Evolutionary conservation across 2,888 invertebrate species (phyloP).

Genomic region (Suillia variegata): DNA sequence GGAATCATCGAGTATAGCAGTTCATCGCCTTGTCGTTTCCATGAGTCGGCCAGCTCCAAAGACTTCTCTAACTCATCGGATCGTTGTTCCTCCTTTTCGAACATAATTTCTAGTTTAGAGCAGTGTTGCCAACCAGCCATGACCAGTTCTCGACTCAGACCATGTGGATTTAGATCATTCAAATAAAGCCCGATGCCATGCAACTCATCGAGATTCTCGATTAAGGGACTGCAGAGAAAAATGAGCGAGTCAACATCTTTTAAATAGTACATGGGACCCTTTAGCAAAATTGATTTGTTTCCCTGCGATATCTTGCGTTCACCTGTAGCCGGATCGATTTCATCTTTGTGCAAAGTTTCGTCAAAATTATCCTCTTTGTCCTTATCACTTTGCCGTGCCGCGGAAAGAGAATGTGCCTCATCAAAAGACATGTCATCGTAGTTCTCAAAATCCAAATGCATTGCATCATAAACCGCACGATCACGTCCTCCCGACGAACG

Average conservation of each 20-base stretch:
- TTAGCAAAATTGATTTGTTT: slow-evolving; percentile 71
- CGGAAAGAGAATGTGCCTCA: slow-evolving; percentile 40
- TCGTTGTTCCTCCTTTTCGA: slow-evolving; percentile 80
- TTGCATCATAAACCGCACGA: slow-evolving; percentile 45
- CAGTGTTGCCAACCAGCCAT: slow-evolving; percentile 85
- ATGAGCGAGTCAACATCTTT: slow-evolving; percentile 81
- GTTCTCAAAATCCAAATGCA: slow-evolving; percentile 50
- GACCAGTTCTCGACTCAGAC: slow-evolving; percentile 81
- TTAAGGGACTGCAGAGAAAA: slow-evolving; percentile 87
- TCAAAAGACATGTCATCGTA: slow-evolving; percentile 46
- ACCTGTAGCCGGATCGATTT: slow-evolving; percentile 43
- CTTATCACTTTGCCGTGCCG: slow-evolving; percentile 31
- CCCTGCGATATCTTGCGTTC: slow-evolving; percentile 46
- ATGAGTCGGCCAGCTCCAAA: slow-evolving; percentile 76
- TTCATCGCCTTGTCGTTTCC: slow-evolving; percentile 85
- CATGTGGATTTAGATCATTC: slow-evolving; percentile 85
- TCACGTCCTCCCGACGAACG: slow-evolving; percentile 65
- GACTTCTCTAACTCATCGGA: slow-evolving; percentile 80
- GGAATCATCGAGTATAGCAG: slow-evolving; percentile 93
- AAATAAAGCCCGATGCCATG: slow-evolving; percentile 78
- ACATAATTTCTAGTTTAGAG: slow-evolving; percentile 79
- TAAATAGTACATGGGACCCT: slow-evolving; percentile 85
- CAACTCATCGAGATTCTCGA: slow-evolving; percentile 83
- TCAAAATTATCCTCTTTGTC: slow-evolving; percentile 19
- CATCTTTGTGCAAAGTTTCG: slow-evolving; percentile 16